A percentile compares a stretch with the other conserved stretches of the same genome.
phyloP scores from a whole-genome alignment of 2,797 vertebrate genomes.

The Thaleichthys pacificus region DNA sequence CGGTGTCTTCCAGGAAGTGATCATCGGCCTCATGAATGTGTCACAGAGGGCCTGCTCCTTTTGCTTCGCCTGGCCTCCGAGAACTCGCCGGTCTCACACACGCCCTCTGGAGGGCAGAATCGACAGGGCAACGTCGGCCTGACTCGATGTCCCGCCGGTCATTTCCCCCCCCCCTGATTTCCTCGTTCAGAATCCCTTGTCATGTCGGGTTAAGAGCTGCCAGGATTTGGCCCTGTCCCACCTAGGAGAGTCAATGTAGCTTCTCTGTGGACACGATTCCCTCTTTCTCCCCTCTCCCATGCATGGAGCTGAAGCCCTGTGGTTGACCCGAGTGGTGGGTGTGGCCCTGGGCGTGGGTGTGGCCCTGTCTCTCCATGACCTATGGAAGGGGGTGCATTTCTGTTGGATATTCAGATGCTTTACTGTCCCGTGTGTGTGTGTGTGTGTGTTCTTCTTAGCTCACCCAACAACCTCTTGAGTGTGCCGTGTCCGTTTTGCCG shows the following conservation, averaged over 20 bases:
- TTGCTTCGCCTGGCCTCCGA: constrained; percentile 19
- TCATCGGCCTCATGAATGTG: neutral
- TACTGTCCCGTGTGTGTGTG: neutral
- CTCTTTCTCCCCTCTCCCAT: neutral
- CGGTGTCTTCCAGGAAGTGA: neutral
- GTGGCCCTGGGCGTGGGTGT: too few species aligned
- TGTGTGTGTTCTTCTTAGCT: neutral
- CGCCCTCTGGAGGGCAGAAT: constrained; percentile 12
- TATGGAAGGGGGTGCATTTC: neutral
- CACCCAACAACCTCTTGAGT: neutral
- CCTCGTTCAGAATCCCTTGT: too few species aligned
- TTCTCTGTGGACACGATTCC: too few species aligned
- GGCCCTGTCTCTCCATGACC: neutral
- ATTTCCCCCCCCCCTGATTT: neutral
- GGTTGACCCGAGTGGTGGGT: too few species aligned
- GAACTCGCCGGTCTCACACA: constrained; percentile 10
- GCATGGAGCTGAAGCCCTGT: neutral
- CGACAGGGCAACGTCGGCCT: constrained; percentile 6
- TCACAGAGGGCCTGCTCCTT: constrained; percentile 7
- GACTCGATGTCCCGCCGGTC: neutral
- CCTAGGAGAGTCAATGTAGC: too few species aligned
- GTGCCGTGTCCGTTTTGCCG: neutral
- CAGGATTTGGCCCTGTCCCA: too few species aligned
- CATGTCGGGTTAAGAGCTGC: too few species aligned
- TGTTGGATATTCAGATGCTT: neutral